Base-by-base conservation (phyloP, 1,140 invertebrate species). In the Epicauta chinensis region DNA sequence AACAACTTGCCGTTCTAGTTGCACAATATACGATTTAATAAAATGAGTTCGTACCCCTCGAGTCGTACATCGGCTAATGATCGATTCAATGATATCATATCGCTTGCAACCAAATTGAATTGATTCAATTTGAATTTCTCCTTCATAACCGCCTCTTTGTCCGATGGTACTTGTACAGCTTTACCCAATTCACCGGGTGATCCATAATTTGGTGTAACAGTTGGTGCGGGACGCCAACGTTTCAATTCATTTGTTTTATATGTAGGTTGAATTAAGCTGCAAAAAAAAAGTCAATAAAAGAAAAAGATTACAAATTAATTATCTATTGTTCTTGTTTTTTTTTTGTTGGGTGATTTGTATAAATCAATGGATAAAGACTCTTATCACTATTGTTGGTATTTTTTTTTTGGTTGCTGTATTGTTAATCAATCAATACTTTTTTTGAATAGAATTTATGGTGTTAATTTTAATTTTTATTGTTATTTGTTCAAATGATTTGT, bases 101-200 rank as follows among this genome's bases (percentile, higher is more conserved):
- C 95, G 72, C 93, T 97, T 38, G 95, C 96, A 68, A 98, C 73
- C 55, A 99, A 76, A 76, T 99, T 99, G 74, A 99, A 99, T 75
- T 99, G 94, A 77, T 98, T 97, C 56, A 94, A 79, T 71, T 96
- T 95, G 72, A 98, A 98, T 68, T 93, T 92, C 62, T 97, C 91
- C 74, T 95, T 87, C 78, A 94, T 91, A 23, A 91, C 71, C 38
- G 82, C 82, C 64, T 97, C 88, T 68, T 89, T 81, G 14, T 91
- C 85, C 2, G 84, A 73, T 16, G 91, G 84, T 62, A 97, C 89
- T 54, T 84, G 81, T 3, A 98, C 94, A 17, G 91, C 82, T 67
- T 86, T 86, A 32, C 83, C 95, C 78, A 88, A 78, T 75, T 98
- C 94, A 16, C 95, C 95, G 2, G 89, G 88, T 32, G 71, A 78